Evolutionary conservation across 2,888 invertebrate species (phyloP), one percentile per base, ranked within the genome.

Genomic region (Meteorus colon): DNA sequence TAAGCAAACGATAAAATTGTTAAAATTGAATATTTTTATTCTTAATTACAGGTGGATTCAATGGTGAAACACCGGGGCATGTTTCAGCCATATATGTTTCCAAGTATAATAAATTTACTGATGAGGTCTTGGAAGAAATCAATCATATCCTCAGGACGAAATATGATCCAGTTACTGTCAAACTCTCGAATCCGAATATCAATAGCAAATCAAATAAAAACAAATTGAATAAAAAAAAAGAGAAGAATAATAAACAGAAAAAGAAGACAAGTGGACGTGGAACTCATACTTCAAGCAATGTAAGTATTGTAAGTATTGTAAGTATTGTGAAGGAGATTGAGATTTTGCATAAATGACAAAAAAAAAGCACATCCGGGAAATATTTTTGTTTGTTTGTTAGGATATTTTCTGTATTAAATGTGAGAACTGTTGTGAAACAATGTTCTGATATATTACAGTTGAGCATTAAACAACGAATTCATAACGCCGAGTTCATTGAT

Each of bases 61-160:
- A 88, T 60, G 75, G 84, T 10, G 84, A 83, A 16, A 79, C 84
- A 4, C 83, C 80, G 62, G 83, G 80, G 62, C 86, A 88, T 71
- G 89, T 95, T 80, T 94, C 96, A 51, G 93, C 94, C 12, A 92
- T 94, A 78, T 94, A 95, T 90, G 94, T 95, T 45, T 92, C 94
- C 70, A 96, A 96, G 86, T 96, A 96, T 91, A 96, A 96, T 90
- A 92, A 94, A 81, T 96, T 96, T 89, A 94, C 96, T 75, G 96
- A 96, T 90, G 95, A 94, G 83, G 95, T 96, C 81, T 91, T 96
- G 80, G 93, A 93, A 75, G 92, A 95, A 83, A 96, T 96, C 90
- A 96, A 96, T 90, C 93, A 94, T 82, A 95, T 96, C 77, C 90
- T 96, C 80, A 92, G 94, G 68, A 92, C 93, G 80, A 95, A 95